A percentile compares a stretch with the other conserved stretches of the same genome.
Evolutionary conservation across 23 tunicate genomes (phyloP).

Genomic region (Halocynthia roretzi): DNA sequence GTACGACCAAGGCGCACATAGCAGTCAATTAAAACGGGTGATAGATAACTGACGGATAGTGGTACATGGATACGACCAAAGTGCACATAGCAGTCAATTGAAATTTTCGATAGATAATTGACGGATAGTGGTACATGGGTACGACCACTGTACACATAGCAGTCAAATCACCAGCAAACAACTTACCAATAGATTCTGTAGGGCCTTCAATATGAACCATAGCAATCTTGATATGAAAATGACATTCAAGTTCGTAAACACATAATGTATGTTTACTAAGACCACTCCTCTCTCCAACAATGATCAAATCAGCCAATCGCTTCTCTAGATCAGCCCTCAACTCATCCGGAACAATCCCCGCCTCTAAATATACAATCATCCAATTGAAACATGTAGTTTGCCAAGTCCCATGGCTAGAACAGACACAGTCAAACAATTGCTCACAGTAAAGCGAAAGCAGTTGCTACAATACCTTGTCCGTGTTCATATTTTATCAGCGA

Average conservation of each 20-base stretch:
- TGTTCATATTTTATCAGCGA: conserved; percentile 37
- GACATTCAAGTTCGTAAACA: conserved; percentile 58
- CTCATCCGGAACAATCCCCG: conserved; percentile 43
- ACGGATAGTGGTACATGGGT: too few species aligned
- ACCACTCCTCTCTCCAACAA: conserved; percentile 53
- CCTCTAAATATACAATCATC: neutral
- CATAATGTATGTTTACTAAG: conserved; percentile 49
- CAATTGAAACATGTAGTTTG: too few species aligned
- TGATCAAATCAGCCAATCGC: conserved; percentile 55
- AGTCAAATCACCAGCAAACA: neutral
- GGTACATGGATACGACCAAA: too few species aligned
- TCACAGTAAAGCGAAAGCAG: neutral
- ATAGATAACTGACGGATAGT: too few species aligned
- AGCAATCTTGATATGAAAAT: conserved; percentile 65
- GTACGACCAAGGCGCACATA: conserved; percentile 15
- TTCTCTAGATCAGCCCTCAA: conserved; percentile 54
- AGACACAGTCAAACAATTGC: neutral
- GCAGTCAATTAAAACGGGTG: conserved; percentile 7
- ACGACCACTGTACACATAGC: neutral
- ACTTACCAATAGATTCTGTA: conserved; percentile 47
- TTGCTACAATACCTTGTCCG: conserved; percentile 18
- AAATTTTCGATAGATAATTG: too few species aligned
- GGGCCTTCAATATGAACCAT: conserved; percentile 71
- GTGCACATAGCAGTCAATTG: too few species aligned
- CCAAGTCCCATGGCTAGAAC: too few species aligned